Evolutionary conservation across 2,797 vertebrate genomes (phyloP).

Genomic region (Masticophis lateralis): DNA sequence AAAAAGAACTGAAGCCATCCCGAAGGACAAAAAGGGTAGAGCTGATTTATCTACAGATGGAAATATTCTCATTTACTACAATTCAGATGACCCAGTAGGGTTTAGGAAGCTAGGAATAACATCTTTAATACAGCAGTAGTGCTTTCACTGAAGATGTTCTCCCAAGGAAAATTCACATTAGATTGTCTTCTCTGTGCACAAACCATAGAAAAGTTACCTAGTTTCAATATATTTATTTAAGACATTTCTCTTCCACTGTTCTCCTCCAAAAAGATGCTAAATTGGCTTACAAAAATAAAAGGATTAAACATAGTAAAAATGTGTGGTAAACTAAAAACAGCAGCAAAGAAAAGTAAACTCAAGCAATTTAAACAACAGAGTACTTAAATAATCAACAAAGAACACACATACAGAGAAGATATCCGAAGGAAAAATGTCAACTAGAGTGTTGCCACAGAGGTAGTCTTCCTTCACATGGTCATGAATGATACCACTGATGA

Average conservation of each 20-base stretch:
- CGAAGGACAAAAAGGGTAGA: neutral
- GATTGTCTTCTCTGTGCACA: neutral
- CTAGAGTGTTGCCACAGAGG: neutral
- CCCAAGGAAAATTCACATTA: neutral
- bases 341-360: neutral
- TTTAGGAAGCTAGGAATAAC: neutral
- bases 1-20: neutral
- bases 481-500: neutral
- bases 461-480: neutral
- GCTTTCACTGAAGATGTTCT: neutral
- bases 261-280: neutral
- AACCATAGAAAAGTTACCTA: neutral
- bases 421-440: neutral
- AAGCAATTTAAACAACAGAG: neutral
- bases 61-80: neutral
- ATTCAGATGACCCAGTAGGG: neutral
- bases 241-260: neutral
- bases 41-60: neutral
- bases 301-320: neutral
- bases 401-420: neutral
- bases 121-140: neutral
- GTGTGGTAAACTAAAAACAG: neutral
- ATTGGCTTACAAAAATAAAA: neutral
- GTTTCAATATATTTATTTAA: neutral
- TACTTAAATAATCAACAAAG: neutral